phyloP scores from a whole-genome alignment of 2,797 vertebrate genomes.

The Euthynnus affinis region DNA sequence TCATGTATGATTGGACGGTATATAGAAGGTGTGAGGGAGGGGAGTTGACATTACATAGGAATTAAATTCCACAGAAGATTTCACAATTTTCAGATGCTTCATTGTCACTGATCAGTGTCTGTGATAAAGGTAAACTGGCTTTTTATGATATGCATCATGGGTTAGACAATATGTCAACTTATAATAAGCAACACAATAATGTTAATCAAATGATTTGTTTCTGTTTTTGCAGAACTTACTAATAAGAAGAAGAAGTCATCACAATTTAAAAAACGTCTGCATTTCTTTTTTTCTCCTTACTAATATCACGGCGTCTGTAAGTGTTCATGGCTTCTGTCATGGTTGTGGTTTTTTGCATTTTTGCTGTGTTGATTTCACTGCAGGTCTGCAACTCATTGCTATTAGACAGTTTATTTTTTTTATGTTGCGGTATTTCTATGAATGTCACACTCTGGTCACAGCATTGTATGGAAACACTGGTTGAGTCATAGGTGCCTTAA shows the following conservation, averaged over 20 bases:
- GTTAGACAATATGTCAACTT: neutral
- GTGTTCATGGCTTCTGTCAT: neutral
- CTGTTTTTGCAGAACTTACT: too few relatives aligned
- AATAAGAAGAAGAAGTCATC: neutral
- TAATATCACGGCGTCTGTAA: neutral
- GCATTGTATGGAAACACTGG: neutral
- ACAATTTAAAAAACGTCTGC: neutral
- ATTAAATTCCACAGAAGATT: conserved; percentile 4
- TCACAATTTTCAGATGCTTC: neutral
- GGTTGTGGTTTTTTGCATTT: neutral
- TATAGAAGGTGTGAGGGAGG: neutral
- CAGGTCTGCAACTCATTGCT: neutral
- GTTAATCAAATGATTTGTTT: neutral
- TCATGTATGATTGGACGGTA: neutral
- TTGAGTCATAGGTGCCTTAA: neutral
- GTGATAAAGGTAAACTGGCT: neutral
- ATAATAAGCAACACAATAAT: neutral
- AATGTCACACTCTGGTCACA: neutral
- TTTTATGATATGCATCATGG: neutral
- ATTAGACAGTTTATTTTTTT: neutral
- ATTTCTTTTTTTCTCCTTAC: neutral
- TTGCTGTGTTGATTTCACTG: neutral
- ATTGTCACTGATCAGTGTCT: neutral
- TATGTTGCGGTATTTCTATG: neutral
- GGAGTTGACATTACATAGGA: neutral